These are phyloP conservation scores for Osedax fenrisi DNA, from an alignment of 2,888 invertebrate species.

Conservation along the genomic window DNA sequence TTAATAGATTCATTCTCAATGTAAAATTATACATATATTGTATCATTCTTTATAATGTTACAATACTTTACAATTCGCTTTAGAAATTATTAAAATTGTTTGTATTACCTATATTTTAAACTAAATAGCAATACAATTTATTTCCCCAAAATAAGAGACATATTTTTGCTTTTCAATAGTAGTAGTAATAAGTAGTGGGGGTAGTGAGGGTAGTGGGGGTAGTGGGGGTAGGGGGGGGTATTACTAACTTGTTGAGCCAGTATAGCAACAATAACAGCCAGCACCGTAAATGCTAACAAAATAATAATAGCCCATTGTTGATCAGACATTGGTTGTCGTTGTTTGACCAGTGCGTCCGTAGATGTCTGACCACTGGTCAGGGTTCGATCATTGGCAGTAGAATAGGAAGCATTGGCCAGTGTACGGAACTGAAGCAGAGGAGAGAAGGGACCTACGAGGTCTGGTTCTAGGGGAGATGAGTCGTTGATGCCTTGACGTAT, in stretches of 20 bases:
- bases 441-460: slow-evolving; percentile 28
- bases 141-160: too few relatives aligned
- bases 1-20: too few relatives aligned
- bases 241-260: slow-evolving; percentile 55
- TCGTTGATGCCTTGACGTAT: slow-evolving; percentile 59
- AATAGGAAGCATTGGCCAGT: slow-evolving; percentile 42
- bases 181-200: too few relatives aligned
- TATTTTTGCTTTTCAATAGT: too few relatives aligned
- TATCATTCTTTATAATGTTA: too few relatives aligned
- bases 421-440: slow-evolving; percentile 58
- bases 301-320: slow-evolving; percentile 60
- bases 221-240: too few relatives aligned
- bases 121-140: too few relatives aligned
- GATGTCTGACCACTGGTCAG: background rate
- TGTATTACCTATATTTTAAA: too few relatives aligned
- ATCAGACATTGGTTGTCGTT: slow-evolving; percentile 52
- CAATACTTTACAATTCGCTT: too few relatives aligned
- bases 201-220: too few relatives aligned
- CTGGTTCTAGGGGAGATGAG: slow-evolving; percentile 21
- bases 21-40: too few relatives aligned
- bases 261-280: slow-evolving; percentile 59
- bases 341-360: background rate
- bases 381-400: background rate
- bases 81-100: too few relatives aligned
- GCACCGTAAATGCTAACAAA: slow-evolving; percentile 56